Evolutionary conservation across 1,140 invertebrate species (phyloP).

Genomic region (Ericerus pela): DNA sequence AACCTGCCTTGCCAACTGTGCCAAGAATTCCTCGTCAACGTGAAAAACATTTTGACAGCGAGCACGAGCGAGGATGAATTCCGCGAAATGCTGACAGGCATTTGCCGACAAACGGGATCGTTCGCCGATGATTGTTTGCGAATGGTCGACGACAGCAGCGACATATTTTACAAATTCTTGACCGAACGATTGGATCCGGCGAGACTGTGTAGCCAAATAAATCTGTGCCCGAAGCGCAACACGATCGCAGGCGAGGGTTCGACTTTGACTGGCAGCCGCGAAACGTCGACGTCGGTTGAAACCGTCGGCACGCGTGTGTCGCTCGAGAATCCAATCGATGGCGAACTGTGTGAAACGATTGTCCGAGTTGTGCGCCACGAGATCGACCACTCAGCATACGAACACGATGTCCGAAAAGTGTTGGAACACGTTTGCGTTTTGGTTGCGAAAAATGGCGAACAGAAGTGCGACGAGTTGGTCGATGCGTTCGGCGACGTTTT

Average conservation of each 20-base stretch:
- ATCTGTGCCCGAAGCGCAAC: constrained; percentile 45
- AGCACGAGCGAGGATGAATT: constrained; percentile 76
- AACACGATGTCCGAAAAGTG: constrained; percentile 44
- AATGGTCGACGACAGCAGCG: constrained; percentile 62
- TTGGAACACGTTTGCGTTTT: constrained; percentile 50
- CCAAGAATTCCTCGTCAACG: constrained; percentile 58
- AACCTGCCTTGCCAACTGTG: constrained; percentile 72
- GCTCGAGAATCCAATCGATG: constrained; percentile 38
- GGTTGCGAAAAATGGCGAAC: constrained; percentile 45
- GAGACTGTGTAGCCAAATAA: constrained; percentile 48
- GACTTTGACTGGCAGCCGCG: not conserved
- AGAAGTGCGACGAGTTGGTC: constrained; percentile 57
- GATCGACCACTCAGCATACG: constrained; percentile 48
- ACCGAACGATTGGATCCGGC: constrained; percentile 50
- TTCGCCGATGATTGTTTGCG: constrained; percentile 40
- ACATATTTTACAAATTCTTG: constrained; percentile 52
- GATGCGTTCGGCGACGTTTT: constrained; percentile 56
- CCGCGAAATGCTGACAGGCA: constrained; percentile 51
- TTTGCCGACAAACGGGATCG: constrained; percentile 61
- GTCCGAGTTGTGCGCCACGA: constrained; percentile 30
- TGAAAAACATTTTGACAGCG: constrained; percentile 61
- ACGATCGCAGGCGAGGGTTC: constrained; percentile 21
- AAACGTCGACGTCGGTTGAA: not conserved
- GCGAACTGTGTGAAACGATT: constrained; percentile 7
- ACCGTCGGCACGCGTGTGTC: no score